phyloP scores from a whole-genome alignment of 2,888 invertebrate species.

The Andrena camellia region DNA sequence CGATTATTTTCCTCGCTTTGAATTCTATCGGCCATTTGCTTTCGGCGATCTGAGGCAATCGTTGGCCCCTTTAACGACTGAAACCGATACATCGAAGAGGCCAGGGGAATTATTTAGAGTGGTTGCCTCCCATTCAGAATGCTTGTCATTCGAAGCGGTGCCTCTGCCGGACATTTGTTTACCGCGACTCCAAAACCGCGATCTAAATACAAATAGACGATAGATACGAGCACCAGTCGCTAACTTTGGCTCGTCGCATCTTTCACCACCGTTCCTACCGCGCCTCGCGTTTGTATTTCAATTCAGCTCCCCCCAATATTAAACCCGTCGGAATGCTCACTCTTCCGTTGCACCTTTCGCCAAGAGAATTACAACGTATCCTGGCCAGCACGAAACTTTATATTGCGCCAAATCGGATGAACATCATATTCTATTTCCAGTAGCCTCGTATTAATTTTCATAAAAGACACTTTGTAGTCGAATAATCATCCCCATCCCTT shows the following conservation, averaged over 20 bases:
- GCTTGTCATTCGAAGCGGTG: slow-evolving; percentile 5
- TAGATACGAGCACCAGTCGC: no score
- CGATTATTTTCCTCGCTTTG: slow-evolving; percentile 65
- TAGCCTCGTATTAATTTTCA: slow-evolving; percentile 32
- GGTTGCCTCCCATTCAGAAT: slow-evolving; percentile 4
- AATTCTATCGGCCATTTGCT: slow-evolving; percentile 40
- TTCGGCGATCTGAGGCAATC: slow-evolving; percentile 39
- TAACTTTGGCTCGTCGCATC: neutral
- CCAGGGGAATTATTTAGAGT: slow-evolving; percentile 1
- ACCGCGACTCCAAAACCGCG: no score
- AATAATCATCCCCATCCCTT: neutral
- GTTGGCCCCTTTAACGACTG: slow-evolving; percentile 47
- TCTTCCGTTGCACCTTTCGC: no score
- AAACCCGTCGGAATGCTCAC: neutral
- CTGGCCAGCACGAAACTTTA: no score
- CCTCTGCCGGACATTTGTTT: neutral
- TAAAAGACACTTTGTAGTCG: slow-evolving; percentile 17
- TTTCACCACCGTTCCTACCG: neutral
- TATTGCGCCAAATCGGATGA: neutral
- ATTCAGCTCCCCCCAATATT: neutral
- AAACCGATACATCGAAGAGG: slow-evolving; percentile 30
- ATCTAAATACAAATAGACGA: no score
- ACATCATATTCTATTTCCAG: neutral
- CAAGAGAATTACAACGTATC: no score
- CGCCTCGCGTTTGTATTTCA: neutral